These are phyloP conservation scores for Phasia obesa DNA, from an alignment of 2,888 invertebrate genomes.

Conservation along the genomic window DNA sequence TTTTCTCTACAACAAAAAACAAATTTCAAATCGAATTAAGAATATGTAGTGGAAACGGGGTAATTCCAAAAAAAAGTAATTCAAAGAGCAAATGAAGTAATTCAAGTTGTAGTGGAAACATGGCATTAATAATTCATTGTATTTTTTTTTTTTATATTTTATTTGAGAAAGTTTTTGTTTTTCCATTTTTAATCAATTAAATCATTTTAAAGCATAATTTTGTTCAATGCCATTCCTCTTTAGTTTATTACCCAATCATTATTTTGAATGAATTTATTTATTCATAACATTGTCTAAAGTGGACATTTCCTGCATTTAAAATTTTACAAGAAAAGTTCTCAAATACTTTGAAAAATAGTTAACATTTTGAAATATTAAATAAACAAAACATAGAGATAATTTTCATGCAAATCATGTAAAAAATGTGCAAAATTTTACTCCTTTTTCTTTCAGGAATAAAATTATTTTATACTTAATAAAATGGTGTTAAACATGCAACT, in stretches of 20 bases:
- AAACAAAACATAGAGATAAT: conserved; percentile 25
- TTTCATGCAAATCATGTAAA: conserved; percentile 33
- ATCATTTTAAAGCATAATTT: too few relatives aligned
- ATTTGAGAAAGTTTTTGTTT: too few relatives aligned
- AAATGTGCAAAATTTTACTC: conserved; percentile 24
- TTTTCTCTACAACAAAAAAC: too few relatives aligned
- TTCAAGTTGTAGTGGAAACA: too few relatives aligned
- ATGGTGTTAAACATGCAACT: conserved; percentile 1
- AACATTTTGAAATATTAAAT: background rate
- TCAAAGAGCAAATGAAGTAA: too few relatives aligned
- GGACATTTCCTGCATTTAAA: background rate
- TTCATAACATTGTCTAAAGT: background rate
- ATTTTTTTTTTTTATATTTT: too few relatives aligned
- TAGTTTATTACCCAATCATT: background rate
- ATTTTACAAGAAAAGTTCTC: background rate
- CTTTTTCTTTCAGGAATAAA: conserved; percentile 16
- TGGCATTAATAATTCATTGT: too few relatives aligned
- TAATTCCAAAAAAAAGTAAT: too few relatives aligned
- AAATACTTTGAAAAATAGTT: conserved; percentile 5
- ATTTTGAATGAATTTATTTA: background rate
- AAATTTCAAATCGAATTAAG: too few relatives aligned
- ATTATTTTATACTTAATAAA: conserved; percentile 10
- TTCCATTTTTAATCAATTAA: too few relatives aligned
- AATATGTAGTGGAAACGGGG: too few relatives aligned
- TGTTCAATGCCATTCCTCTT: background rate